phyloP scores from a whole-genome alignment of 2,888 invertebrate species.

The Athalia rosae region DNA sequence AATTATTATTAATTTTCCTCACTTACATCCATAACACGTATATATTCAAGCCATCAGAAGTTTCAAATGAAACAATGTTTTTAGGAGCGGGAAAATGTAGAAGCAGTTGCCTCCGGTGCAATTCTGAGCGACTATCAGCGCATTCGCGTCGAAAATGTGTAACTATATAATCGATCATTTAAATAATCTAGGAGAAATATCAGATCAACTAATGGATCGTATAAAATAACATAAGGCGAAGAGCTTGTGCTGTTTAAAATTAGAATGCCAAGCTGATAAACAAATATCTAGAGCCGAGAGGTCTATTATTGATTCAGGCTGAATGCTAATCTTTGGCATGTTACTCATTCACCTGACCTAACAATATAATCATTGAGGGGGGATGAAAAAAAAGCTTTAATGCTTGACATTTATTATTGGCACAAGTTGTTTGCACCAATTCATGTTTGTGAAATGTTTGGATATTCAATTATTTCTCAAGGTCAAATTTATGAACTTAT shows the following conservation, averaged over 20 bases:
- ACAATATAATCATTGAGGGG: not conserved
- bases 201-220: not conserved
- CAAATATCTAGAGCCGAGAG: not conserved
- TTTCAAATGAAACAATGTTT: conserved; percentile 63
- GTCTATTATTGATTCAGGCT: not conserved
- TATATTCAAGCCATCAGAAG: conserved; percentile 40
- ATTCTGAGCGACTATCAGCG: conserved; percentile 99
- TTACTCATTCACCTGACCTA: conserved; percentile 4
- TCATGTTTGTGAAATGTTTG: conserved; percentile 10
- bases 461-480: conserved; percentile 9
- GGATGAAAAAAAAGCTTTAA: not conserved
- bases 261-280: not conserved
- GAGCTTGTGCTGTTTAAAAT: not conserved
- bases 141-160: conserved; percentile 98
- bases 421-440: not conserved
- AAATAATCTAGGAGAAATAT: conserved; percentile 43
- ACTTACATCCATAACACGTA: conserved; percentile 33
- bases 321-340: conserved; percentile 10
- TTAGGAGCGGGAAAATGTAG: conserved; percentile 83
- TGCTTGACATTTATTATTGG: conserved; percentile 8
- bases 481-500: not conserved
- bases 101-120: conserved; percentile 97
- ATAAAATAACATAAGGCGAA: not conserved
- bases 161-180: conserved; percentile 74
- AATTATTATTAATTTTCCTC: not conserved